A percentile compares a stretch with the other conserved stretches of the same genome.
phyloP scores from a whole-genome alignment of 2,113 vertebrate genomes.

The Calyptomena viridis region DNA sequence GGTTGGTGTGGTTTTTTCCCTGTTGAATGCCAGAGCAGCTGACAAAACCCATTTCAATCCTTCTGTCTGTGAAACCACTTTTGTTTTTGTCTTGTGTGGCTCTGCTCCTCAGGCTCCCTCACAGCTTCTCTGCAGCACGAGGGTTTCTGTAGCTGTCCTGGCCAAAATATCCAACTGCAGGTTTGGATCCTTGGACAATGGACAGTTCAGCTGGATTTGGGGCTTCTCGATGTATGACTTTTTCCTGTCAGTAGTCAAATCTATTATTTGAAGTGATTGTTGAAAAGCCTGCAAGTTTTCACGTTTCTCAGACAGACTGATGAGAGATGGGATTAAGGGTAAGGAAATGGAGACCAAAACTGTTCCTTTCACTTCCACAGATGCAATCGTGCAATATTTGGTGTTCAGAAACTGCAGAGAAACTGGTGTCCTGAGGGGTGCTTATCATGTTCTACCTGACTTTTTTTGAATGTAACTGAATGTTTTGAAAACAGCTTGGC shows the following conservation, averaged over 20 bases:
- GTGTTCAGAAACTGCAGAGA: background rate
- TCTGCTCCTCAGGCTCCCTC: background rate
- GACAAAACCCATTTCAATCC: background rate
- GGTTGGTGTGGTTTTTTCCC: no score
- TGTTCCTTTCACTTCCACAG: background rate
- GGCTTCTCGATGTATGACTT: background rate
- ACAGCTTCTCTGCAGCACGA: background rate
- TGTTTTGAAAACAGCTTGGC: background rate
- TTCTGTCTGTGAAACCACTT: background rate
- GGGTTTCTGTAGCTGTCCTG: background rate
- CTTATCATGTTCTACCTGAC: background rate
- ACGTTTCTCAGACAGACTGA: background rate
- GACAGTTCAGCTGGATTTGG: background rate
- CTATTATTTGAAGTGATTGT: background rate
- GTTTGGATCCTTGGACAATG: background rate
- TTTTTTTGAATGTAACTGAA: background rate
- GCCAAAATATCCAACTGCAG: no score
- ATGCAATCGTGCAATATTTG: background rate
- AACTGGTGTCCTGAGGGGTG: background rate
- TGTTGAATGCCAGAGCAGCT: background rate
- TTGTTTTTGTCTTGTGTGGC: background rate
- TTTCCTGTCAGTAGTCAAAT: background rate
- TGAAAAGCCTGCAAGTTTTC: background rate
- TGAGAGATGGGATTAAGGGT: background rate
- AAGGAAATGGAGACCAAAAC: background rate